Conservation (phyloP, 53 echinoderm and acorn worm species). For the Astropecten irregularis region DNA sequence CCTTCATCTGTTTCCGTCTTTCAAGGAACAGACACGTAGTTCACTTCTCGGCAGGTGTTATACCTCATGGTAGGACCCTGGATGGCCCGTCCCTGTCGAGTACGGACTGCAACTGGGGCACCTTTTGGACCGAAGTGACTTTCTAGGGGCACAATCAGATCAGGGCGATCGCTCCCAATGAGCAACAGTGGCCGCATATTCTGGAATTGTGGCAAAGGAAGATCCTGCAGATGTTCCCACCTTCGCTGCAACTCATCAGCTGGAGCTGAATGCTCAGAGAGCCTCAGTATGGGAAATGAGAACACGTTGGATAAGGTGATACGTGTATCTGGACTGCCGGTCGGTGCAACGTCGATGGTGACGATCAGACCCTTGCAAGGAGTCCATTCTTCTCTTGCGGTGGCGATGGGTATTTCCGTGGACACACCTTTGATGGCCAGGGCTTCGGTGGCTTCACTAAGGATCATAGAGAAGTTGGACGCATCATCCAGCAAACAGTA, state of each 20-base stretch:
- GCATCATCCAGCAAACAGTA: no score
- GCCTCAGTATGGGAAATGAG: not conserved
- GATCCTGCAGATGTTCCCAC: not conserved
- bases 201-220: not conserved
- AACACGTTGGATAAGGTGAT: not conserved
- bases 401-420: not conserved
- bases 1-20: no score
- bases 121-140: no score
- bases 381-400: not conserved
- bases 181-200: not conserved
- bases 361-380: not conserved
- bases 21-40: no score
- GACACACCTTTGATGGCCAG: not conserved
- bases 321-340: not conserved
- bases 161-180: no score
- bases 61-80: no score
- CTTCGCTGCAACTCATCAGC: not conserved
- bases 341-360: not conserved
- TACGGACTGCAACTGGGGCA: no score
- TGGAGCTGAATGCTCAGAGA: not conserved
- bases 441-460: constrained; percentile 1
- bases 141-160: no score
- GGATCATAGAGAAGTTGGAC: no score
- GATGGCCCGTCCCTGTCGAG: no score
- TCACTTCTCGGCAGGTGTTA: no score